Evolutionary conservation across 2,888 invertebrate genomes (phyloP), one percentile per base, ranked within the genome.

Genomic region (Cheiracanthium punctorium): DNA sequence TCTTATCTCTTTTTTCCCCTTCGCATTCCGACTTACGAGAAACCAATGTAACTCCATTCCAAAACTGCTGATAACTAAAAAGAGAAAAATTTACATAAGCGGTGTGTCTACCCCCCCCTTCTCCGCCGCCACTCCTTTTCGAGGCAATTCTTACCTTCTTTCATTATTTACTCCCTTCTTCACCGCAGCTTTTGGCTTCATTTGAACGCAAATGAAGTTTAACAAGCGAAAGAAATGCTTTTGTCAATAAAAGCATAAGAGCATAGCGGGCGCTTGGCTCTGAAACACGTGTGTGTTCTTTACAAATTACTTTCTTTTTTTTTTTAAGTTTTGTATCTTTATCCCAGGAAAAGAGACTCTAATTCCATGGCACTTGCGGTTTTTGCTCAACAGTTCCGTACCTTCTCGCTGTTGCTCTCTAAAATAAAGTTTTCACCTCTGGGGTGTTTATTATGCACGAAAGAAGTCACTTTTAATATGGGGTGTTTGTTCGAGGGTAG

Each of bases 201-300:
- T 84, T 84, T 84, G 82, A 77, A 65, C 64, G 67, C 77, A 84
- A 84, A 84, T 84, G 82, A 84, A 84, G 82, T 84, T 84, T 84
- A 84, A 84, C 82, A 84, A 74, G 72, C 79, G 84, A 85, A 79
- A 84, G 79, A 85, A 85, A 85, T 74, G 74, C 72, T 48, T 73
- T 85, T 85, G 79, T 74, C 84, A 85, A 85, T 85, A 85, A 85
- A 79, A 70, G 84, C 84, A 67, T 74, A 74, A 70, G 84, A 79
- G 73, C 79, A 79, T 79, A 69, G 58, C 77, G 76, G 58, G 75
- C 76, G 64, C 69, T 20, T 76, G 48, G 12, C 30, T 52, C 33
- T 67, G 48, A 33, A 41, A 58, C 28, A 37, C 32, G 69, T 58
- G 28, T 82, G 73, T 79, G 69, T 85, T 79, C 84, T 79, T 85